phyloP scores from a whole-genome alignment of 1,140 invertebrate genomes.

The Caerostris darwini region DNA sequence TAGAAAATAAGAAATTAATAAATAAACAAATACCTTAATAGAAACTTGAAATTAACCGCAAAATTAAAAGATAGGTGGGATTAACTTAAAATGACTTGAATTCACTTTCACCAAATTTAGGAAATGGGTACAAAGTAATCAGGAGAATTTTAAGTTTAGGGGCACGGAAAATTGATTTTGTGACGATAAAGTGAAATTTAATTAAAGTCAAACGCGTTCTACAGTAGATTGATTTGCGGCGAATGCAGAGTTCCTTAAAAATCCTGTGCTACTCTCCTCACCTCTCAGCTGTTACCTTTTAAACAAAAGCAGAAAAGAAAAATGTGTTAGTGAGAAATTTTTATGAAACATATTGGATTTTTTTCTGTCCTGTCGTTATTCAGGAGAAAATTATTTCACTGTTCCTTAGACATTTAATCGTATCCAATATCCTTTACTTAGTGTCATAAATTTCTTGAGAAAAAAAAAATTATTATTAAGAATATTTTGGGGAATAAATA shows the following conservation, averaged over 20 bases:
- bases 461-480: background rate
- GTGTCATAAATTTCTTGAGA: background rate
- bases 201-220: conserved; percentile 35
- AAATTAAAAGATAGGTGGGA: background rate
- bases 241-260: background rate
- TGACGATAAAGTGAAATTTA: conserved; percentile 42
- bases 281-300: background rate
- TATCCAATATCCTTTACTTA: background rate
- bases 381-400: conserved; percentile 9
- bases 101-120: background rate
- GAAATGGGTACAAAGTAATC: conserved; percentile 1
- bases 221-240: conserved; percentile 13
- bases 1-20: background rate
- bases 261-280: background rate
- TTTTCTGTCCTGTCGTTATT: background rate
- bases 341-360: conserved; percentile 12
- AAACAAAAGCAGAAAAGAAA: background rate
- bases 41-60: background rate
- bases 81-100: background rate
- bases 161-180: conserved; percentile 25
- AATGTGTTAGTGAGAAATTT: conserved; percentile 7
- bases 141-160: background rate
- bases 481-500: background rate
- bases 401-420: background rate
- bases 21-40: background rate